phyloP scores from a whole-genome alignment of 2,888 invertebrate genomes.

The Andrena chrysosceles region DNA sequence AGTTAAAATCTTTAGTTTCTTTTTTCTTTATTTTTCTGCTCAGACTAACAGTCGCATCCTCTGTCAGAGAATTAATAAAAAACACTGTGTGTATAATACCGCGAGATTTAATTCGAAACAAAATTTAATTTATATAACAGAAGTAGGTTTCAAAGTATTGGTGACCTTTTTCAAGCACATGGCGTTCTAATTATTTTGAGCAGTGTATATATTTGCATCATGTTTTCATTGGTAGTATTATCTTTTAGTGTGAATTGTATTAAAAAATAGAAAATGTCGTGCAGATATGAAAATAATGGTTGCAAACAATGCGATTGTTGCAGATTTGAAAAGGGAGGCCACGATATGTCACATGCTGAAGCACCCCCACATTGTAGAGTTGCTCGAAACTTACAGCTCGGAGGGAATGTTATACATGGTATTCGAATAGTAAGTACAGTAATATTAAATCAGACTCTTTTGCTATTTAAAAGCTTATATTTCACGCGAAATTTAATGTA shows the following conservation, averaged over 20 bases:
- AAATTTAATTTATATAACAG: too few species aligned
- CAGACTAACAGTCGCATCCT: too few species aligned
- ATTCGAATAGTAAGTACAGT: conserved; percentile 97
- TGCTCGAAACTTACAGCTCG: conserved; percentile 98
- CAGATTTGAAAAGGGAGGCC: conserved; percentile 99
- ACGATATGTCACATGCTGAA: conserved; percentile 99
- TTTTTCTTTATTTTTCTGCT: too few species aligned
- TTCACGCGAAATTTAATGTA: neutral
- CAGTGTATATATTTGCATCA: too few species aligned
- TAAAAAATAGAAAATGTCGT: neutral
- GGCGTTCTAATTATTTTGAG: too few species aligned
- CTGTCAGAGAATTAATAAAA: too few species aligned
- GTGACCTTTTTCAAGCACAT: too few species aligned
- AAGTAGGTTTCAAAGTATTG: too few species aligned
- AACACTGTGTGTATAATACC: too few species aligned
- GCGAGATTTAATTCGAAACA: too few species aligned
- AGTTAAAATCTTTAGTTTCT: too few species aligned
- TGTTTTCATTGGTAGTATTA: neutral
- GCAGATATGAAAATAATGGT: conserved; percentile 3
- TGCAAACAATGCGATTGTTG: conserved; percentile 79
- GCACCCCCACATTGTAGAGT: conserved; percentile 99
- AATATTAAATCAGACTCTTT: conserved; percentile 4
- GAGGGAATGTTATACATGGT: conserved; percentile 99
- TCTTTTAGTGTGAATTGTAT: neutral
- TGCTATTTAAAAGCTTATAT: neutral